These are phyloP conservation scores for Machimus rusticus DNA, from an alignment of 2,888 invertebrate genomes.

Conservation along the genomic window DNA sequence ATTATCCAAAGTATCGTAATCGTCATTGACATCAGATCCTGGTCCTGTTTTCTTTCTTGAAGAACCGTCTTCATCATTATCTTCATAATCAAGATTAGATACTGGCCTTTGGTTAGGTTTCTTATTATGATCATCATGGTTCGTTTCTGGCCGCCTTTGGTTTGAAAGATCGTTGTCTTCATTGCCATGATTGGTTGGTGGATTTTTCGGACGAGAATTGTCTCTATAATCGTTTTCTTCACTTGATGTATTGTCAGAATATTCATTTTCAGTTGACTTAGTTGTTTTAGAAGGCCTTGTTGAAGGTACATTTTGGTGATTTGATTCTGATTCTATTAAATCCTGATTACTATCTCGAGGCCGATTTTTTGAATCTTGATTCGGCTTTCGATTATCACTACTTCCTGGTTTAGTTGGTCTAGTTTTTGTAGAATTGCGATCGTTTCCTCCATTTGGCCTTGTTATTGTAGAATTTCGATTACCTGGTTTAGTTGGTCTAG, in stretches of 20 bases:
- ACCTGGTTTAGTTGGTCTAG: not conserved
- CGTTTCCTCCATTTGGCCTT: not conserved
- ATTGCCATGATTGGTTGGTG: not conserved
- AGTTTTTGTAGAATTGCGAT: not conserved
- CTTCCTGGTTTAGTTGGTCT: too few relatives aligned
- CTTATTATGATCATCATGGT: not conserved
- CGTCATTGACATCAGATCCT: not conserved
- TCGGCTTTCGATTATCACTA: not conserved
- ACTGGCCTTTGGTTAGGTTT: not conserved
- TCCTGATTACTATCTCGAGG: too few relatives aligned
- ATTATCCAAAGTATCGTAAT: not conserved
- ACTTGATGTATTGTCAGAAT: too few relatives aligned
- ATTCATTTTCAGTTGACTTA: too few relatives aligned
- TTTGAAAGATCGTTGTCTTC: not conserved
- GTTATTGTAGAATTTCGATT: not conserved
- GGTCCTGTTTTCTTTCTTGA: not conserved
- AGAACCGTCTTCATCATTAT: not conserved
- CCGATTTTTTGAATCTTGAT: too few relatives aligned
- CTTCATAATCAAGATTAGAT: not conserved
- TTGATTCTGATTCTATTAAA: too few relatives aligned
- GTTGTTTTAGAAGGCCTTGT: not conserved
- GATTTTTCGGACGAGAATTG: not conserved
- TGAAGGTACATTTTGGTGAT: not conserved
- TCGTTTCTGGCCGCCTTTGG: not conserved
- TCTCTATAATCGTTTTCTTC: too few relatives aligned